These are phyloP conservation scores for Teleogryllus oceanicus DNA, from an alignment of 2,888 invertebrate genomes.

Conservation along the genomic window DNA sequence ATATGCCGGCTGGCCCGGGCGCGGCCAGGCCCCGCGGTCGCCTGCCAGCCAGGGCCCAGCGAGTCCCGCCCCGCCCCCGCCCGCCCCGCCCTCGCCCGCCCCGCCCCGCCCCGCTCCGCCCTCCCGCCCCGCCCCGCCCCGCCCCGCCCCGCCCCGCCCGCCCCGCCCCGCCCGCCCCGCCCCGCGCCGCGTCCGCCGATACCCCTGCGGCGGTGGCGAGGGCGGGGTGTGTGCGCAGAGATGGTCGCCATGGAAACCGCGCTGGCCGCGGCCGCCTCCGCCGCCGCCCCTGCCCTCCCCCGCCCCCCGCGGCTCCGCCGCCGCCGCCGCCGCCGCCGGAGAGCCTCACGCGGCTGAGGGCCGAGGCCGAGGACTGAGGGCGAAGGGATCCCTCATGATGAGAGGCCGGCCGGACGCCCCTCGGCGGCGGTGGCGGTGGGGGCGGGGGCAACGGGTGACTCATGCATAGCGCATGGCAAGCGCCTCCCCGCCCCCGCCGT, in stretches of 20 bases:
- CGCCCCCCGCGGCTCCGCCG: too few relatives aligned
- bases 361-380: background rate
- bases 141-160: background rate
- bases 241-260: constrained; percentile 2
- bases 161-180: background rate
- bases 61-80: too few relatives aligned
- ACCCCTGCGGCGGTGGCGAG: background rate
- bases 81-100: too few relatives aligned
- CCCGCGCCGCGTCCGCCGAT: background rate
- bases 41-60: too few relatives aligned
- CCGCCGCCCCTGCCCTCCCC: background rate
- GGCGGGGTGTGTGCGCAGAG: background rate
- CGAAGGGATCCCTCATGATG: background rate
- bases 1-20: too few relatives aligned
- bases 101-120: background rate
- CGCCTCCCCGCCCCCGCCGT: background rate
- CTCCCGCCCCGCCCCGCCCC: background rate
- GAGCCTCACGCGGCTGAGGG: too few relatives aligned
- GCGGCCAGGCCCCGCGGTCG: too few relatives aligned
- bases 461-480: background rate
- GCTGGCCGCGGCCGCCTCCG: background rate
- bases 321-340: too few relatives aligned
- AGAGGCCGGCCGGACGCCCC: background rate
- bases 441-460: background rate
- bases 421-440: background rate